Evolutionary conservation across 1,140 invertebrate genomes (phyloP).

Genomic region (Phocides pigmalion): DNA sequence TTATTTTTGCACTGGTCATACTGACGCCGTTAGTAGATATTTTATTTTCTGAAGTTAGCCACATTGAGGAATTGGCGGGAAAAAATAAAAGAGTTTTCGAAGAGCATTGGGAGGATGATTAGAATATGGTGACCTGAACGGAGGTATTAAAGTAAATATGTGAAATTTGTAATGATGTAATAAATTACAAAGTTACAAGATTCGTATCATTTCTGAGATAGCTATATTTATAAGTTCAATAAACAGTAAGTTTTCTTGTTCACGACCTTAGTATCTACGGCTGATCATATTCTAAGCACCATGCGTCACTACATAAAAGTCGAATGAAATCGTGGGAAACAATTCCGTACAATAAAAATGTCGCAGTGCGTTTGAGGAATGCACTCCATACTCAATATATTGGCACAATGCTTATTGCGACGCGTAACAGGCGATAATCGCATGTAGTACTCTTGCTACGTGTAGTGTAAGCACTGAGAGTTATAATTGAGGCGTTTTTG

Average conservation of each 20-base stretch:
- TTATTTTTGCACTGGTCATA: too few species aligned
- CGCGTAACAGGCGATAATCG: constrained; percentile 38
- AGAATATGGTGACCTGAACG: too few species aligned
- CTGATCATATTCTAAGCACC: constrained; percentile 24
- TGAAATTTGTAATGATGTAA: too few species aligned
- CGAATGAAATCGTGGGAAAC: constrained; percentile 46
- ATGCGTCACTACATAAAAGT: constrained; percentile 37
- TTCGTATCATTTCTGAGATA: too few species aligned
- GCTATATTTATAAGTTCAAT: too few species aligned
- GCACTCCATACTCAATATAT: constrained; percentile 33
- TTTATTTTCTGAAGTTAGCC: too few species aligned
- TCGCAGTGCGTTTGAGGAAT: constrained; percentile 37
- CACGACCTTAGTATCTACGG: constrained; percentile 13
- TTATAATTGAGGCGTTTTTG: constrained; percentile 3
- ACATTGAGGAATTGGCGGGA: too few species aligned
- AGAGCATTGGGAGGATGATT: too few species aligned
- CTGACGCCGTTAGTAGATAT: too few species aligned
- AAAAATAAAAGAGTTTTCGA: too few species aligned
- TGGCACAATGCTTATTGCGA: constrained; percentile 37
- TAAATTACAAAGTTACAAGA: too few species aligned
- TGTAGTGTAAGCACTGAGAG: constrained; percentile 10
- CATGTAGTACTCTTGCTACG: constrained; percentile 15
- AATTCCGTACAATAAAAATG: constrained; percentile 41
- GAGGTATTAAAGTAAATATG: too few species aligned
- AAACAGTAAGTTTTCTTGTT: neutral